A percentile compares a stretch with the other conserved stretches of the same genome.
Conservation (phyloP, 2,797 vertebrate genomes). For the Chrysocyon brachyurus region DNA sequence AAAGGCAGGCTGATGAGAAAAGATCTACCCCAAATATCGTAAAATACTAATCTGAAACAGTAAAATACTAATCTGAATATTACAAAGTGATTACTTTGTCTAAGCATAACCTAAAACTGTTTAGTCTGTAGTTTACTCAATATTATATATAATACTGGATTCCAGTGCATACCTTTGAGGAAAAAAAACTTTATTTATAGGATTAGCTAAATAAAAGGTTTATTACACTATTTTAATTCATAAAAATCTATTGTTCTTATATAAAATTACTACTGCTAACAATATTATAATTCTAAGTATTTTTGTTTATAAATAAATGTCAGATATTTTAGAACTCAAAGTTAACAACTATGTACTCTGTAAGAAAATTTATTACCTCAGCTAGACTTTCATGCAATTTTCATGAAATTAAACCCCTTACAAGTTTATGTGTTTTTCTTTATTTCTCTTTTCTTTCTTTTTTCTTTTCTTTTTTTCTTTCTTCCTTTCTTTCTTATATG, state of each 20-base stretch:
- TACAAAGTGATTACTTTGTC: conserved; percentile 54
- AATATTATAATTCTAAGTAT: conserved; percentile 53
- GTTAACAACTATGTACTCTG: conserved; percentile 9
- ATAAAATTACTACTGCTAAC: neutral
- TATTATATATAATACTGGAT: conserved; percentile 56
- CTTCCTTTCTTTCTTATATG: no score
- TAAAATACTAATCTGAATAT: conserved; percentile 51
- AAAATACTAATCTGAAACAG: conserved; percentile 43
- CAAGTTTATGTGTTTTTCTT: neutral
- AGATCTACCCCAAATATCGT: neutral
- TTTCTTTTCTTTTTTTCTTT: no score
- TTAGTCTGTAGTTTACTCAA: conserved; percentile 75
- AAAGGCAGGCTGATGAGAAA: neutral
- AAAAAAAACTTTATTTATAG: conserved; percentile 58
- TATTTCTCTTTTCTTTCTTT: neutral
- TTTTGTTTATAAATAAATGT: conserved; percentile 72
- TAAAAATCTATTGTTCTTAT: conserved; percentile 39
- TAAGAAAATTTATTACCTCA: conserved; percentile 27
- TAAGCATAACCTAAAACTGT: conserved; percentile 45
- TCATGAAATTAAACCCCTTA: neutral
- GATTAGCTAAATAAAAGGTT: conserved; percentile 61
- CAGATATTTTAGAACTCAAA: conserved; percentile 72
- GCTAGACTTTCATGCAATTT: conserved; percentile 2
- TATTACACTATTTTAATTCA: conserved; percentile 38
- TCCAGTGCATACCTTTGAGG: conserved; percentile 35